Evolutionary conservation across 2,888 invertebrate species (phyloP).

Genomic region (Drosophila monieri): DNA sequence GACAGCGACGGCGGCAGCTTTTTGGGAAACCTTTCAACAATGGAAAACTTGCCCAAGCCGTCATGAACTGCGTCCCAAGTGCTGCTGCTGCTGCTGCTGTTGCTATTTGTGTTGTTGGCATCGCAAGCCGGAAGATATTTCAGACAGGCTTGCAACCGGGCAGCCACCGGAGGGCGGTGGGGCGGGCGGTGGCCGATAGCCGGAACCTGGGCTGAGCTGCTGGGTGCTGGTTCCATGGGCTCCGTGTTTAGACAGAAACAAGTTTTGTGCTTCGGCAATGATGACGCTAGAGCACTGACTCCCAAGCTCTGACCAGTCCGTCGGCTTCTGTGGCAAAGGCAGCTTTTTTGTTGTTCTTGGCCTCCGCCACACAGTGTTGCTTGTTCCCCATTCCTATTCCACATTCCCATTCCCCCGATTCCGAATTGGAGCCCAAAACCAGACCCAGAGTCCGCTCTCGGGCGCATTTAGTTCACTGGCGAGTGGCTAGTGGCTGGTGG

Average conservation of each 20-base stretch:
- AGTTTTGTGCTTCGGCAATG: constrained; percentile 52
- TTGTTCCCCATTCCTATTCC: no score
- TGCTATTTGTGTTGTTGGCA: constrained; percentile 21
- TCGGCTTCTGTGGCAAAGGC: constrained; percentile 39
- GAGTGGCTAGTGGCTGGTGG: constrained; percentile 14
- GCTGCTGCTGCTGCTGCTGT: neutral
- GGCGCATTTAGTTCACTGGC: constrained; percentile 31
- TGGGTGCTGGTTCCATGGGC: constrained; percentile 23
- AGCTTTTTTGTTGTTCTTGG: constrained; percentile 45
- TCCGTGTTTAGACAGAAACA: constrained; percentile 49
- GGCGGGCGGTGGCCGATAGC: constrained; percentile 1
- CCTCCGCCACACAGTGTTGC: constrained; percentile 18
- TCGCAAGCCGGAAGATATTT: constrained; percentile 47
- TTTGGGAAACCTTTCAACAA: constrained; percentile 51
- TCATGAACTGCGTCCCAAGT: constrained; percentile 49
- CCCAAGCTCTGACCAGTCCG: constrained; percentile 32
- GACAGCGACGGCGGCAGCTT: constrained; percentile 1
- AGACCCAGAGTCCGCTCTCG: constrained; percentile 26
- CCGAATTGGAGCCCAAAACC: constrained; percentile 30
- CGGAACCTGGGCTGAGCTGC: constrained; percentile 13
- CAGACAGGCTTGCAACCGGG: constrained; percentile 42
- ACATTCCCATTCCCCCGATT: neutral
- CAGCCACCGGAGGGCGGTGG: neutral
- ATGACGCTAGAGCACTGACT: constrained; percentile 44
- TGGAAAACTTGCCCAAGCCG: constrained; percentile 54